These are phyloP conservation scores for Cacoxenus indagator DNA, from an alignment of 2,888 invertebrate genomes.

Conservation along the genomic window DNA sequence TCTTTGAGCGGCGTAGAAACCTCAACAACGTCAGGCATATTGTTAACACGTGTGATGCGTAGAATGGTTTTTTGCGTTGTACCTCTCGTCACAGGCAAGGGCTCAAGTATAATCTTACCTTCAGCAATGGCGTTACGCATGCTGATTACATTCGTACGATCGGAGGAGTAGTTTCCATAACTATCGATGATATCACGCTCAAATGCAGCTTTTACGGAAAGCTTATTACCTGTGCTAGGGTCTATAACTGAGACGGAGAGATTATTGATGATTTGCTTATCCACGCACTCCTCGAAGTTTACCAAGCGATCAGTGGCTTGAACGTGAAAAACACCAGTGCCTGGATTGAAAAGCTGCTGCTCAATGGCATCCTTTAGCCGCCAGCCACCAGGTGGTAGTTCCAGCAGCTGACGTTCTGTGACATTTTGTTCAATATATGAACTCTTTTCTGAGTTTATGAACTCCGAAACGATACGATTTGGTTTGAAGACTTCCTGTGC, in stretches of 20 bases:
- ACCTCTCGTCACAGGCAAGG: constrained; percentile 70
- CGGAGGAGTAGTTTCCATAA: constrained; percentile 81
- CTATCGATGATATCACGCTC: constrained; percentile 84
- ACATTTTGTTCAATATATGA: constrained; percentile 63
- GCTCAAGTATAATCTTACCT: constrained; percentile 76
- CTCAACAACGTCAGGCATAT: constrained; percentile 81
- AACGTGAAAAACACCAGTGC: constrained; percentile 86
- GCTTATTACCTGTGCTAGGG: constrained; percentile 78
- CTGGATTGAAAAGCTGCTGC: constrained; percentile 85
- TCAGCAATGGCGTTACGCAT: constrained; percentile 83
- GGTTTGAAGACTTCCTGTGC: constrained; percentile 56
- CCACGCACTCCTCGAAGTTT: constrained; percentile 89
- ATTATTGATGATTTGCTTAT: constrained; percentile 86
- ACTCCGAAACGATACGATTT: constrained; percentile 71
- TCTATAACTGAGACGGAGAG: constrained; percentile 87
- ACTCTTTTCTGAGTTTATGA: constrained; percentile 71
- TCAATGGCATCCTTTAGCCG: constrained; percentile 86
- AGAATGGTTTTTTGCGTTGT: constrained; percentile 75
- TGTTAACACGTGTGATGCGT: constrained; percentile 81
- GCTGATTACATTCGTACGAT: constrained; percentile 73
- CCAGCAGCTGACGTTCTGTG: constrained; percentile 79
- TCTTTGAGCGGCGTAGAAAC: constrained; percentile 74
- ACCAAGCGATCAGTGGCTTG: constrained; percentile 88
- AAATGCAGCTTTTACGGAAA: constrained; percentile 80
- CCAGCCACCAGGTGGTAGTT: constrained; percentile 89